Evolutionary conservation across 2,888 invertebrate species (phyloP), one percentile per base, ranked within the genome.

Genomic region (Cheilosia vernalis): DNA sequence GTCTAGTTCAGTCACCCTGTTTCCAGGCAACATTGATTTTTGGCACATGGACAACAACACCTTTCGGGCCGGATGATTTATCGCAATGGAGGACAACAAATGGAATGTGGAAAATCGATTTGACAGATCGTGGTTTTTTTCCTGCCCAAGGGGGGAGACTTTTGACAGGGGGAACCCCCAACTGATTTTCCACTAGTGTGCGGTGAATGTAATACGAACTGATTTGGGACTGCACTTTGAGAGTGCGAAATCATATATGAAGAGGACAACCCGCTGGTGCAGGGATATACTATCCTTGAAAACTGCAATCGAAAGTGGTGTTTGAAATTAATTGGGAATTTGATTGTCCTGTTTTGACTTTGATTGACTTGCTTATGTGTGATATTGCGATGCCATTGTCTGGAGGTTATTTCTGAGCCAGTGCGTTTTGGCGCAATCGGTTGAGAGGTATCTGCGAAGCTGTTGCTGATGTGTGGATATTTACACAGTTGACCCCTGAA

Each of bases 1-100:
- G 4, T 58, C 67, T 69, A 51, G 77, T 73, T 66, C 73, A 78
- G 53, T 78, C 66, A 67, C 66, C 78, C 73, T 72, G 51, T 51
- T 51, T 30, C 7, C 15, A 24, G 27, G 51, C 15, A 21, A 24
- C 67, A 33, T 51, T 42, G 24, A 76, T 53, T 72, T 85, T 77
- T 81, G 85, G 85, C 85, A 81, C 85, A 85, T 81, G 81, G 85
- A 81, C 77, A 85, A 81, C 72, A 72, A 81, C 81, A 85, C 85
- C 81, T 85, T 85, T 85, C 49, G 51, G 27, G 55, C 40, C 27
- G 21, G n/a, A 24, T 60, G 77, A 82, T 66, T 70, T 77, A 77
- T 69, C 47, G 44, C 40, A 44, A 15, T 47, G 58, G 17, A 24
- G 21, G 10, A 70, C 42, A 77, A 82, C 82, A 77, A 82, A 72